A percentile compares a stretch with the other conserved stretches of the same genome.
Evolutionary conservation across 2,888 invertebrate genomes (phyloP).

Genomic region (Caenorhabditis zanzibari): DNA sequence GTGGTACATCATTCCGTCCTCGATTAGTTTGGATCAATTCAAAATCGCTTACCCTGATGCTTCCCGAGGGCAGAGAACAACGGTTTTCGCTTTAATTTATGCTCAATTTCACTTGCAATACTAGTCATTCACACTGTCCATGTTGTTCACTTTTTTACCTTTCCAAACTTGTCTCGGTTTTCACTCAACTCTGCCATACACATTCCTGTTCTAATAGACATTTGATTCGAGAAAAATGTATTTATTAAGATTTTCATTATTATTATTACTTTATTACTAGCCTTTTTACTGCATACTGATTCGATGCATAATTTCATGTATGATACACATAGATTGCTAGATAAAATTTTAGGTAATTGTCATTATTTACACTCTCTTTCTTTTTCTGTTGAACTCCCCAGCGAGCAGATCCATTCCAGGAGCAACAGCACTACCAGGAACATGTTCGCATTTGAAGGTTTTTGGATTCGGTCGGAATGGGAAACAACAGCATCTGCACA

Average conservation of each 20-base stretch:
- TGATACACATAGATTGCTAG: conserved; percentile 23
- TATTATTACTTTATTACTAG: conserved; percentile 42
- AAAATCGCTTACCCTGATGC: conserved; percentile 93
- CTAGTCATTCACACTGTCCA: conserved; percentile 26
- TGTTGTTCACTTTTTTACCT: conserved; percentile 20
- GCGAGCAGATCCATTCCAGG: conserved; percentile 75
- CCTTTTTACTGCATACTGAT: conserved; percentile 26
- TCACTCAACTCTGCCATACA: conserved; percentile 45
- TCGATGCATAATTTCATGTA: conserved; percentile 44
- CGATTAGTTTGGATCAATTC: conserved; percentile 96
- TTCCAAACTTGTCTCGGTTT: conserved; percentile 19
- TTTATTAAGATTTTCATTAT: conserved; percentile 36
- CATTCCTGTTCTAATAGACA: conserved; percentile 44
- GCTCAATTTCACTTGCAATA: conserved; percentile 33
- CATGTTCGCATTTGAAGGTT: conserved; percentile 82
- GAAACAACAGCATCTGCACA: conserved; percentile 82
- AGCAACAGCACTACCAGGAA: conserved; percentile 74
- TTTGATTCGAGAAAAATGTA: conserved; percentile 30
- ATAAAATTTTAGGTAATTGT: conserved; percentile 14
- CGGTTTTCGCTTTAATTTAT: conserved; percentile 76
- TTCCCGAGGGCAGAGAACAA: conserved; percentile 94
- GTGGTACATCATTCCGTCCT: conserved; percentile 85
- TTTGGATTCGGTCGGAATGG: conserved; percentile 82
- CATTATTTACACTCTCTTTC: conserved; percentile 12
- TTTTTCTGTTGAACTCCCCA: conserved; percentile 39